phyloP scores from a whole-genome alignment of 2,797 vertebrate species.

The Sparus aurata region DNA sequence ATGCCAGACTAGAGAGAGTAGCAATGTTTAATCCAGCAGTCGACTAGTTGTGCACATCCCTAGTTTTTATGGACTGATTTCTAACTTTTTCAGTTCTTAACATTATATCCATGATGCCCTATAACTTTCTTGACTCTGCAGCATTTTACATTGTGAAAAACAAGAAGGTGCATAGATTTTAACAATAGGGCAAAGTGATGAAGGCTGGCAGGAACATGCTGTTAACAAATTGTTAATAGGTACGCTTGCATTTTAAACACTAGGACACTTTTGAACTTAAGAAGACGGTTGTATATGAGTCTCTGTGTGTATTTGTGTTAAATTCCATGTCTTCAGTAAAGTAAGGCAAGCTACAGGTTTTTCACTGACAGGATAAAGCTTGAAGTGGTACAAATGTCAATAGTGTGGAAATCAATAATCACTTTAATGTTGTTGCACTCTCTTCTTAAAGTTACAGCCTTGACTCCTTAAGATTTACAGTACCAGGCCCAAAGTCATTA shows the following conservation, averaged over 20 bases:
- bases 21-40: no score
- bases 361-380: slow-evolving; percentile 3
- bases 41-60: no score
- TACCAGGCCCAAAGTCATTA: slow-evolving; percentile 6
- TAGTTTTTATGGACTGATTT: not conserved
- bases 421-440: not conserved
- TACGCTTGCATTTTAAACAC: slow-evolving; percentile 51
- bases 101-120: not conserved
- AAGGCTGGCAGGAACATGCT: slow-evolving; percentile 44
- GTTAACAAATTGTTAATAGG: slow-evolving; percentile 59
- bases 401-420: slow-evolving; percentile 15
- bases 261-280: slow-evolving; percentile 40
- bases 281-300: slow-evolving; percentile 1
- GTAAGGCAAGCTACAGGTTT: not conserved
- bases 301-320: slow-evolving; percentile 28
- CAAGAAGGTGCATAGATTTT: slow-evolving; percentile 16
- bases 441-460: slow-evolving; percentile 3
- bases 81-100: slow-evolving; percentile 2
- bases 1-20: fast-evolving
- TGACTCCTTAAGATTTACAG: slow-evolving; percentile 23
- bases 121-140: not conserved
- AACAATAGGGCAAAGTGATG: slow-evolving; percentile 26
- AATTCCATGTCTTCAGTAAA: slow-evolving; percentile 30
- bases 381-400: slow-evolving; percentile 12
- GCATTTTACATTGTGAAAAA: not conserved